Percentiles rank a stretch among this genome's conserved stretches.
These are phyloP conservation scores for Apteryx owenii DNA, from an alignment of 2,113 vertebrate genomes.

Conservation along the genomic window DNA sequence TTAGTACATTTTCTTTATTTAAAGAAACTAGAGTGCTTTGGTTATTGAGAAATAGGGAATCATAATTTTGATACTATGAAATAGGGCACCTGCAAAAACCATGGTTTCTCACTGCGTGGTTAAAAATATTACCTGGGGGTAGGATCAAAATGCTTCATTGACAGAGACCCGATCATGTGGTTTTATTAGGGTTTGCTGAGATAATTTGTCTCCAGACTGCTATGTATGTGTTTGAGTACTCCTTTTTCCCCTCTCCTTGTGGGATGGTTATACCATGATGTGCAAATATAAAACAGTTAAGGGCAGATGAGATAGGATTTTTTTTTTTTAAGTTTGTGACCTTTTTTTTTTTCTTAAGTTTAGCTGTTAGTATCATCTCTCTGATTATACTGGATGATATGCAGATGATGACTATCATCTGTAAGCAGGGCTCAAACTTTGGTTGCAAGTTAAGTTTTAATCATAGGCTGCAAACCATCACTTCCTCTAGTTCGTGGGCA, in stretches of 20 bases:
- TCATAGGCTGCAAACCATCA: not conserved
- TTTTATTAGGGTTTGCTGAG: conserved; percentile 29
- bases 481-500: not conserved
- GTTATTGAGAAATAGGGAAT: not conserved
- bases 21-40: not conserved
- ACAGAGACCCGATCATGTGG: not conserved
- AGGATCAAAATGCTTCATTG: not conserved
- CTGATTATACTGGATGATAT: not conserved
- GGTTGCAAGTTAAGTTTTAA: not conserved
- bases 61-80: conserved; percentile 10
- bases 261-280: not conserved
- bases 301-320: not conserved
- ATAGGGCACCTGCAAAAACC: conserved; percentile 1
- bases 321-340: not conserved
- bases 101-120: not conserved
- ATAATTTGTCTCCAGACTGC: not conserved
- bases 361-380: not conserved
- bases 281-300: not conserved
- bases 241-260: not conserved
- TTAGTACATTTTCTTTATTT: not conserved
- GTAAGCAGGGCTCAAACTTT: not conserved
- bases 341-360: not conserved
- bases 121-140: not conserved
- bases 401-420: not conserved
- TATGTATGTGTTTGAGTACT: not conserved